Base-by-base conservation (phyloP, 2,888 invertebrate species). In the Prenolepis imparis region DNA sequence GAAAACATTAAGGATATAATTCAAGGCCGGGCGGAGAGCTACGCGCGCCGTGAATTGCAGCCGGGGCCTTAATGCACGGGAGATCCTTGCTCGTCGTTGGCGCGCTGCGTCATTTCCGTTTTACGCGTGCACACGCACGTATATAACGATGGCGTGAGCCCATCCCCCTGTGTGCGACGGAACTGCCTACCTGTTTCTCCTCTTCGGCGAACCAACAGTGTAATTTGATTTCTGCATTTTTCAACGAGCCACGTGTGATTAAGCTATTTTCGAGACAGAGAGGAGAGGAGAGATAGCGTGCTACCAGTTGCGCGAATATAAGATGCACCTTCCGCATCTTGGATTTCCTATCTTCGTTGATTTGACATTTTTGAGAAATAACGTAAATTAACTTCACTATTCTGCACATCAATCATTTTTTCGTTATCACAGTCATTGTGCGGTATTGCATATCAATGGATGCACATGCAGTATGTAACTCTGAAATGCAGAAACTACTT, bases 1-100 rank as follows among this genome's bases (percentile, higher is more conserved):
- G 92, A 93, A 93, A 93, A 92, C 91, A 93, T 93, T 93, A 91
- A 92, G 90, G 91, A 91, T 92, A 91, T 92, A 92, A 93, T 93
- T 92, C 91, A 91, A 92, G 92, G 91, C 90, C 89, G 86, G 84
- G 77, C 32, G 61, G 87, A 70, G 70, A 57, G 82, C 83, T 72
- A 67, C 85, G 78, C 55, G 32, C 75, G 82, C 80, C 66, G 85
- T 78, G 86, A 83, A 83, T 89, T 81, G 87, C 86, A 84, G 74
- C 84, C 87, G 78, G 84, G 85, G 89, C 41, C 59, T 89, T 89
- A 88, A 89, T 86, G 86, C 88, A 85, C 83, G 83, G 83, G 66
- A 68, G 80, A 83, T 36, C 64, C 52, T 52, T 8, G 59, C n/a
- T 28, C 28, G 68, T 28, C 57, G 83, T 36, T 28, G 18, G n/a